Evolutionary conservation across 2,797 vertebrate species (phyloP), one percentile per base, ranked within the genome.

Genomic region (Spheniscus humboldti): DNA sequence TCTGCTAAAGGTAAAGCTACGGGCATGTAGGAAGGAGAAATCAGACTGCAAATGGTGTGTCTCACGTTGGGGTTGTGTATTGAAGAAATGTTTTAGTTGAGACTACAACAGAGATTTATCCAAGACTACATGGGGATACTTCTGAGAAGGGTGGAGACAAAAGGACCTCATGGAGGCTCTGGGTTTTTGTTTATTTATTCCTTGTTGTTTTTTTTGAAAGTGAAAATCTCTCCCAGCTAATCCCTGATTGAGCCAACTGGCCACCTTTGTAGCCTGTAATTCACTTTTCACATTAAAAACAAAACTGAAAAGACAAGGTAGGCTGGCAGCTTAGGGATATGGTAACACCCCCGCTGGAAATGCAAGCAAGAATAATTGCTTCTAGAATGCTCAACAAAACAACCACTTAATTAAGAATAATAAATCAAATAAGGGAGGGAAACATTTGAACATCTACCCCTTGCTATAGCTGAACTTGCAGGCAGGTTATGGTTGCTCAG

Each of bases 341-440:
- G 56, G 50, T n/a, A 94, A 96, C 83, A 85, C 83, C 79, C 78
- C 85, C 14, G n/a, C 83, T 96, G 83, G 82, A 92, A 95, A 63
- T 73, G 52, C 68, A 86, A 89, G 66, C 77, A 95, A 90, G 86
- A 95, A 50, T 94, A 96, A 96, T 96, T 96, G 89, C 87, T 97
- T 80, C 80, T 79, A 66, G 89, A 90, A 67, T 81, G 75, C 75
- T 94, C 89, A 91, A 23, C 89, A 87, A 95, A 88, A 76, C 50
- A 77, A 68, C 41, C 78, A 94, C 85, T 95, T 97, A 97, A 96
- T 96, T 97, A 97, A 95, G 94, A 88, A 86, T 76, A 86, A 94
- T 97, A 94, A 96, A 97, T 96, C 96, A 96, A 94, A 48, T 73
- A 74, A 57, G 71, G 63, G 71, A 90, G 72, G 72, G 56, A 95